These are phyloP conservation scores for Argyresthia goedartella DNA, from an alignment of 2,888 invertebrate genomes.

Conservation along the genomic window DNA sequence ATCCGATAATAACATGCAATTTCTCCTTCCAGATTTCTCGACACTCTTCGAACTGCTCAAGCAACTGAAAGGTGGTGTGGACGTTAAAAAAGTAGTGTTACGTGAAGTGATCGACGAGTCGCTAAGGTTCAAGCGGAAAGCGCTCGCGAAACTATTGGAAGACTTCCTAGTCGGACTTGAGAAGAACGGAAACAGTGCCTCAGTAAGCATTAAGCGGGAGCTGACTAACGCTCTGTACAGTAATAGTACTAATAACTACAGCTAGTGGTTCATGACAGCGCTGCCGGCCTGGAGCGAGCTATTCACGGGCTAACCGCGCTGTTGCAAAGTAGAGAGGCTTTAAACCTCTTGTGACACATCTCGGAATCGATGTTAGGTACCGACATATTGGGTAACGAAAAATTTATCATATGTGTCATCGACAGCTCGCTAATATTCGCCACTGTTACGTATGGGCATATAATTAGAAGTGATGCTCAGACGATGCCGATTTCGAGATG, in stretches of 20 bases:
- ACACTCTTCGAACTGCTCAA: slow-evolving; percentile 78
- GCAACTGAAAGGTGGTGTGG: slow-evolving; percentile 77
- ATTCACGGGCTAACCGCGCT: too few relatives aligned
- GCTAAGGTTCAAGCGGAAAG: slow-evolving; percentile 81
- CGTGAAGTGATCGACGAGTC: slow-evolving; percentile 82
- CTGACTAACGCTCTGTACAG: slow-evolving; percentile 41
- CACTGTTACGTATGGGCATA: too few relatives aligned
- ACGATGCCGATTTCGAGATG: too few relatives aligned
- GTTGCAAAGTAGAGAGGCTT: not conserved
- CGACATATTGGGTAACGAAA: too few relatives aligned
- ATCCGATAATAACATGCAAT: not conserved
- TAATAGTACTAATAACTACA: slow-evolving; percentile 39
- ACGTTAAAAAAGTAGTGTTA: slow-evolving; percentile 77
- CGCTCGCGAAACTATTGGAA: slow-evolving; percentile 76
- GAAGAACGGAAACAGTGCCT: slow-evolving; percentile 62
- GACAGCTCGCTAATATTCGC: too few relatives aligned
- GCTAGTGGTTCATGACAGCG: slow-evolving; percentile 35
- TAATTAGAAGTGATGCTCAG: too few relatives aligned
- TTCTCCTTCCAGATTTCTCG: slow-evolving; percentile 74
- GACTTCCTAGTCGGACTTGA: slow-evolving; percentile 71
- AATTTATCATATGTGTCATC: too few relatives aligned
- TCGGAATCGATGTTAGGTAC: too few relatives aligned
- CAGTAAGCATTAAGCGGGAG: slow-evolving; percentile 40
- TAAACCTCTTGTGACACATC: not conserved
- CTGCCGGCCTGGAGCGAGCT: not conserved